Percentiles rank a stretch among this genome's conserved stretches.
phyloP scores from a whole-genome alignment of 2,888 invertebrate species.

The Altica lythri region DNA sequence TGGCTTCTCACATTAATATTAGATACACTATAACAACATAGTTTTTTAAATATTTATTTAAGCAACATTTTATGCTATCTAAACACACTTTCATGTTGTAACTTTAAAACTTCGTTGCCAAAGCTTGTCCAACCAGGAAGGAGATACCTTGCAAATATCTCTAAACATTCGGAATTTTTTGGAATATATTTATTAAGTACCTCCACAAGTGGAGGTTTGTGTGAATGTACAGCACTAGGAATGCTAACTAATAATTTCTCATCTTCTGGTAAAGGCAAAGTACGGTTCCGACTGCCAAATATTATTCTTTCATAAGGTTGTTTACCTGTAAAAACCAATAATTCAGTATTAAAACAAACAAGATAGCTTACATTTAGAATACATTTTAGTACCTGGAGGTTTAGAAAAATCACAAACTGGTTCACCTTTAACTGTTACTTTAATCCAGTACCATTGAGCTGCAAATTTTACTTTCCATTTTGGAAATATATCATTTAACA shows the following conservation, averaged over 20 bases:
- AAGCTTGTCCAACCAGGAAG: slow-evolving; percentile 83
- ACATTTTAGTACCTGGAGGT: slow-evolving; percentile 59
- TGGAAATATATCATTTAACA: slow-evolving; percentile 75
- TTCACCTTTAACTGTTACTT: slow-evolving; percentile 60
- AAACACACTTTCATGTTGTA: slow-evolving; percentile 71
- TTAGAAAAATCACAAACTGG: slow-evolving; percentile 61
- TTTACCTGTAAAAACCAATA: slow-evolving; percentile 61
- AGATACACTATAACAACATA: no score
- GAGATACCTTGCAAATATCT: slow-evolving; percentile 91
- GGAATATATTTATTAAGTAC: slow-evolving; percentile 65
- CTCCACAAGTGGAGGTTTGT: slow-evolving; percentile 89
- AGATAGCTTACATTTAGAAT: slow-evolving; percentile 40
- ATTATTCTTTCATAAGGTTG: slow-evolving; percentile 88
- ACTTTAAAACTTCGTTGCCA: slow-evolving; percentile 84
- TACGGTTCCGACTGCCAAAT: slow-evolving; percentile 59
- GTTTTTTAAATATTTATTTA: no score
- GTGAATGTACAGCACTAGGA: slow-evolving; percentile 92
- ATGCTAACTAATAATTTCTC: slow-evolving; percentile 75
- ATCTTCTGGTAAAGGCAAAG: slow-evolving; percentile 50
- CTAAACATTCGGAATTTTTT: slow-evolving; percentile 69
- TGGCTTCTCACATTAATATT: no score
- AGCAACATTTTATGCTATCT: not conserved
- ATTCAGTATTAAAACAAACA: not conserved
- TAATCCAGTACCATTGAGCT: slow-evolving; percentile 88
- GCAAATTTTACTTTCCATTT: slow-evolving; percentile 75